These are phyloP conservation scores for Morinoia aosen DNA, from an alignment of 2,888 invertebrate species.

Conservation along the genomic window DNA sequence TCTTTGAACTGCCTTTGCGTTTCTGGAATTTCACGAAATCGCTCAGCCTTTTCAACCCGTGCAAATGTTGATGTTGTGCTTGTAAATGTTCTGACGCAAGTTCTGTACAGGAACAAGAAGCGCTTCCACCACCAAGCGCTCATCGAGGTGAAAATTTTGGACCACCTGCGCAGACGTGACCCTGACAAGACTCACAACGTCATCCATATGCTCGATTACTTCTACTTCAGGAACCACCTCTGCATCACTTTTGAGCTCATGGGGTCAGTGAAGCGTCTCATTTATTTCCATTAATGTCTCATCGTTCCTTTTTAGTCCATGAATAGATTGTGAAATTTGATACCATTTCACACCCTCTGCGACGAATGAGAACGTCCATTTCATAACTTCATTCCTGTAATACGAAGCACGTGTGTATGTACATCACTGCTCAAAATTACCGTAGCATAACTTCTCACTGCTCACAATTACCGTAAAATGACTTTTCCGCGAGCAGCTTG, in stretches of 20 bases:
- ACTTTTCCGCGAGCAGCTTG: conserved; percentile 77
- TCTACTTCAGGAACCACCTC: conserved; percentile 96
- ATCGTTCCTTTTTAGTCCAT: neutral
- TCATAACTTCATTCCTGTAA: neutral
- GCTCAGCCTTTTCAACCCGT: neutral
- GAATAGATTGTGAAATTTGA: neutral
- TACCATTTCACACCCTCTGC: neutral
- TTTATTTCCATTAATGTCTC: neutral
- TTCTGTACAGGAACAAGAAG: conserved; percentile 81
- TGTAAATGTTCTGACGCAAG: neutral
- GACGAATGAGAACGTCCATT: neutral
- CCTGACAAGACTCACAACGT: conserved; percentile 89
- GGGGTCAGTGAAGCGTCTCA: conserved; percentile 79
- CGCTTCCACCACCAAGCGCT: conserved; percentile 96
- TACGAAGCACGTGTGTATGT: neutral
- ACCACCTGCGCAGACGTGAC: conserved; percentile 90
- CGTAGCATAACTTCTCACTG: neutral
- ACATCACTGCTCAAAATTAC: neutral
- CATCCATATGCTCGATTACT: conserved; percentile 97
- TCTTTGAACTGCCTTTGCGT: no score
- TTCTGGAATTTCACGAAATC: neutral
- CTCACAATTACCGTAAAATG: neutral
- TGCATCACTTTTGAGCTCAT: conserved; percentile 97
- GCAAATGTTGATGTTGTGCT: neutral
- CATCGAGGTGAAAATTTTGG: conserved; percentile 93